Evolutionary conservation across 1,140 invertebrate genomes (phyloP).

Genomic region (Leucophenga varia): DNA sequence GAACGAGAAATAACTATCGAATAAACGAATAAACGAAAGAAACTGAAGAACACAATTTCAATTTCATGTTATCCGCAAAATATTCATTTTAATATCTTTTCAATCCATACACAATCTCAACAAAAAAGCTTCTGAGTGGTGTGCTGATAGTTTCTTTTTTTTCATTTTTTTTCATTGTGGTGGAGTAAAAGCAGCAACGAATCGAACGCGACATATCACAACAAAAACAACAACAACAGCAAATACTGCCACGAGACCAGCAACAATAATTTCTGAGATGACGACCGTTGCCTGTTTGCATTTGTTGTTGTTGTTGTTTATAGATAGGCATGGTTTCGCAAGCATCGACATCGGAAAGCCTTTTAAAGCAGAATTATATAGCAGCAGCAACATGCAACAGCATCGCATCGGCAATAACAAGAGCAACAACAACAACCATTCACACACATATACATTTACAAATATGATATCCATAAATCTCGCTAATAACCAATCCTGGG

Average conservation of each 20-base stretch:
- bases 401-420: constrained; percentile 5
- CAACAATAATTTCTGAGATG: constrained; percentile 2
- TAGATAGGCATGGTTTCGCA: not conserved
- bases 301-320: not conserved
- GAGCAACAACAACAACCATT: too few relatives aligned
- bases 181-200: too few relatives aligned
- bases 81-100: constrained; percentile 54
- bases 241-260: constrained; percentile 1
- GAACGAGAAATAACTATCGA: too few relatives aligned
- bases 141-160: too few relatives aligned
- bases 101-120: constrained; percentile 32
- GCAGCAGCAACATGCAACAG: too few relatives aligned
- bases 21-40: too few relatives aligned
- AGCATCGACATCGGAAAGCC: not conserved
- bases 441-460: constrained; percentile 19
- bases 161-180: too few relatives aligned
- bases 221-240: constrained; percentile 1
- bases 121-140: constrained; percentile 8
- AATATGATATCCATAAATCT: constrained; percentile 50
- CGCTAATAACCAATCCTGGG: constrained; percentile 49
- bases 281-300: not conserved
- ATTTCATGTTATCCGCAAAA: constrained; percentile 55
- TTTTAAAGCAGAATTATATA: too few relatives aligned
- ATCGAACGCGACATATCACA: not conserved
- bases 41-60: constrained; percentile 44